Evolutionary conservation across 2,797 vertebrate genomes (phyloP).

Genomic region (Falco rusticolus): DNA sequence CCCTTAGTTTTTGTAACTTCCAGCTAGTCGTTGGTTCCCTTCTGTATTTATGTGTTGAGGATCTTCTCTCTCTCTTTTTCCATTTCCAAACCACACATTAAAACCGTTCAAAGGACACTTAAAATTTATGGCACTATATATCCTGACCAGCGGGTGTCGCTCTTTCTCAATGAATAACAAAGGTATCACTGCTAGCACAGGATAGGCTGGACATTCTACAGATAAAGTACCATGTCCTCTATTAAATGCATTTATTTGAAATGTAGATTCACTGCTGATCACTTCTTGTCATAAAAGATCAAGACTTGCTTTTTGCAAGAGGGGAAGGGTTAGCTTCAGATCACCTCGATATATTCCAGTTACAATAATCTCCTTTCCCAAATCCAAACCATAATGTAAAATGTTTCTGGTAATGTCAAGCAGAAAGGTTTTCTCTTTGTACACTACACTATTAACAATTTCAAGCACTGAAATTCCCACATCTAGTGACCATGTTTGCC

Average conservation of each 20-base stretch:
- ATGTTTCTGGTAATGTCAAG: not conserved
- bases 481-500: not conserved
- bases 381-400: not conserved
- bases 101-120: not conserved
- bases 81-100: not conserved
- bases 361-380: not conserved
- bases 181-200: not conserved
- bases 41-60: not conserved
- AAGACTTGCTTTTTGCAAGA: not conserved
- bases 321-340: not conserved
- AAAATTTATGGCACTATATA: not conserved
- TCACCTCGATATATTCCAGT: not conserved
- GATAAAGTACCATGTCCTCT: not conserved
- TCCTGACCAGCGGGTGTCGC: slow-evolving; percentile 24
- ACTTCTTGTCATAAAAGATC: not conserved
- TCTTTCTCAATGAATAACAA: not conserved
- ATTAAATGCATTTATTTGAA: not conserved
- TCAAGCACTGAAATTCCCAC: not conserved
- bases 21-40: not conserved
- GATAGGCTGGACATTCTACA: not conserved
- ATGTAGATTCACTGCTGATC: not conserved
- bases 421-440: not conserved
- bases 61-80: not conserved
- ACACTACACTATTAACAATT: not conserved
- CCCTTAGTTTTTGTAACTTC: not conserved